Base-by-base conservation (phyloP, 1,140 invertebrate genomes). In the Drosophila sulfurigaster region DNA sequence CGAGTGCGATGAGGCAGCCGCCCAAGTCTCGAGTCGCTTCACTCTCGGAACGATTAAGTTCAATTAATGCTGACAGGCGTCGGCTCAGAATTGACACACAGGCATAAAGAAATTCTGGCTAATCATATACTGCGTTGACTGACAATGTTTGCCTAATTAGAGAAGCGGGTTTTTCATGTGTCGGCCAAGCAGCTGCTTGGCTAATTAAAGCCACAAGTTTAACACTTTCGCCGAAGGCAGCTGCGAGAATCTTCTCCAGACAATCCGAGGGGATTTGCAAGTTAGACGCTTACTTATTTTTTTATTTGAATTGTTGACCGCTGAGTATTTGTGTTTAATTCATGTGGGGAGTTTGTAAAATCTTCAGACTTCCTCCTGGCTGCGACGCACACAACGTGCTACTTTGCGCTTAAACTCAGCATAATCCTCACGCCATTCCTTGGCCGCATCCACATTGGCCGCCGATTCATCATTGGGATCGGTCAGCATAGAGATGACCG, bases 381-480 rank as follows among this genome's bases (percentile, higher is more conserved):
- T 99, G 95, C 98, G 98, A 94, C 98, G 95, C 87, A 99, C 98
- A 94, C 98, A 99, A 93, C 96, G 95, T 79, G 98, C 97, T 81
- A 99, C 98, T 95, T 98, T 98, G 93, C 97, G 95, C 95, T 99
- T 99, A 94, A 99, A 99, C 94, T 98, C 98, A 92, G 95, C 94
- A 94, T 98, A 98, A 93, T 97, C 96, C 94, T 99, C 98, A 93
- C 86, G 87, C 70, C 77, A 90, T 56, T 90, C 86, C 62, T 90
- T 90, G 91, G 99, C 99, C 87, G 99, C 99, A 96, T 99, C 99
- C 81, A 99, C 98, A 95, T 99, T 99, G 85, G 99, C 99, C 79
- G 99, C 99, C 93, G 98, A 99, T 95, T 99, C 98, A 94, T 99
- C 98, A 94, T 99, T 99, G 66, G 99, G 99, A 95, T 99, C 99